These are phyloP conservation scores for Drosophila ohnishii DNA, from an alignment of 1,140 invertebrate species.

Conservation along the genomic window DNA sequence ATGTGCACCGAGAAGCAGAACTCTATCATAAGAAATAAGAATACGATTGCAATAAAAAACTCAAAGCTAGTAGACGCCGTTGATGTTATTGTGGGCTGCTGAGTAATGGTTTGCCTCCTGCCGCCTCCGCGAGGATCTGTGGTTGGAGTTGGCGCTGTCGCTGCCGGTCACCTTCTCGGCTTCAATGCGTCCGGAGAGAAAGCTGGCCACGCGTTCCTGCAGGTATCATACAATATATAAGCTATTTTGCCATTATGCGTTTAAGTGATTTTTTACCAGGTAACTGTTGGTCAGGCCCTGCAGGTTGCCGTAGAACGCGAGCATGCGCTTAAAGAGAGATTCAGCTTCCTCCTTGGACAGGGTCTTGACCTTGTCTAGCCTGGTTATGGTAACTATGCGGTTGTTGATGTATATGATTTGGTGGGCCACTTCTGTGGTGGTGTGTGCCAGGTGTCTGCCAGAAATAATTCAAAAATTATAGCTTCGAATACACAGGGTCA, in stretches of 20 bases:
- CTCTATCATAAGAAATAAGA: conserved; percentile 81
- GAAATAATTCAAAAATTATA: not conserved
- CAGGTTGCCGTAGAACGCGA: conserved; percentile 69
- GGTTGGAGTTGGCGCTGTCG: conserved; percentile 48
- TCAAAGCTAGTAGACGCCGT: conserved; percentile 81
- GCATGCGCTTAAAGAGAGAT: conserved; percentile 71
- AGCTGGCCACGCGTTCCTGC: conserved; percentile 77
- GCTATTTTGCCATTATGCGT: not conserved
- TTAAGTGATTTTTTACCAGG: conserved; percentile 50
- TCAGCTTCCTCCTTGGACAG: conserved; percentile 79
- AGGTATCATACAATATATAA: not conserved
- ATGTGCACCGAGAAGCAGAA: conserved; percentile 77
- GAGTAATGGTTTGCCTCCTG: conserved; percentile 67
- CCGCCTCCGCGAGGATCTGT: conserved; percentile 59
- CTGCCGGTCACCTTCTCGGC: conserved; percentile 79
- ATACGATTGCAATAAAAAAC: conserved; percentile 77
- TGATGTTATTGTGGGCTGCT: conserved; percentile 78
- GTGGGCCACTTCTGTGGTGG: conserved; percentile 74
- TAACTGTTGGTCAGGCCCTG: conserved; percentile 69
- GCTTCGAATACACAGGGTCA: not conserved
- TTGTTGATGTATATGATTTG: conserved; percentile 75
- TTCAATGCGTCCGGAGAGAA: conserved; percentile 79
- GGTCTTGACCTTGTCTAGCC: conserved; percentile 71
- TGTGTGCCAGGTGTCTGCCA: conserved; percentile 66
- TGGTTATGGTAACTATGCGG: conserved; percentile 72